Base-by-base conservation (phyloP, 2,797 vertebrate species). In the Muscicapa striata region DNA sequence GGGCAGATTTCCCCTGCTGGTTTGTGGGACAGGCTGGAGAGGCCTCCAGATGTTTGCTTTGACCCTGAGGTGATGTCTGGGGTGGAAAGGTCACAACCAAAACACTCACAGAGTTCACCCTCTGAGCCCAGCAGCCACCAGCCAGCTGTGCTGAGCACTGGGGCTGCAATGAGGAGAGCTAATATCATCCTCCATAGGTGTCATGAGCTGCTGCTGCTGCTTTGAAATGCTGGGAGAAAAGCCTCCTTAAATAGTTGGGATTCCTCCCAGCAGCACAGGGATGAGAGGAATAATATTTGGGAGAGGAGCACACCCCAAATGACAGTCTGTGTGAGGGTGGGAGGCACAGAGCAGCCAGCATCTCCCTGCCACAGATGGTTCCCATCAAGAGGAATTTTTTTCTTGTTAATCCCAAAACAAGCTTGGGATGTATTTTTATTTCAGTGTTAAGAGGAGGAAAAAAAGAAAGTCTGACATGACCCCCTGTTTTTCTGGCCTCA, bases 371-470 rank as follows among this genome's bases (percentile, higher is more conserved):
- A 74, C 96, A 97, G 92, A 94, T 97, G 96, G 93, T 93, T 97
- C 78, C 90, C 93, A 97, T 95, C 95, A 96, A 68, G 89, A 62
- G 1, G 12, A 63, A 12, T 43, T 94, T 95, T 91, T 91, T 84
- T 46, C 87, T 49, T 69, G 58, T 62, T 96, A 93, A 93, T 95
- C 93, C 87, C 75, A 13, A 92, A 95, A 95, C 90, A 89, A 95
- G 81, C 92, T 89, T 4, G 27, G 73, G 84, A 58, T 72, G 20
- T 92, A 72, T 92, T 96, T 96, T 94, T 89, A 85, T 89, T 92
- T 85, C 84, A 30, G 78, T 75, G 92, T 75, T 41, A 66, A 92
- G 72, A 54, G 62, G 83, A 83, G 84, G 84, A 13, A 79, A 93
- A 92, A 81, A 83, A 92, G 63, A 13, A 26, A 83, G n/a, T 77